These are phyloP conservation scores for Pachliopta kotzebuea DNA, from an alignment of 2,888 invertebrate genomes.

Conservation along the genomic window DNA sequence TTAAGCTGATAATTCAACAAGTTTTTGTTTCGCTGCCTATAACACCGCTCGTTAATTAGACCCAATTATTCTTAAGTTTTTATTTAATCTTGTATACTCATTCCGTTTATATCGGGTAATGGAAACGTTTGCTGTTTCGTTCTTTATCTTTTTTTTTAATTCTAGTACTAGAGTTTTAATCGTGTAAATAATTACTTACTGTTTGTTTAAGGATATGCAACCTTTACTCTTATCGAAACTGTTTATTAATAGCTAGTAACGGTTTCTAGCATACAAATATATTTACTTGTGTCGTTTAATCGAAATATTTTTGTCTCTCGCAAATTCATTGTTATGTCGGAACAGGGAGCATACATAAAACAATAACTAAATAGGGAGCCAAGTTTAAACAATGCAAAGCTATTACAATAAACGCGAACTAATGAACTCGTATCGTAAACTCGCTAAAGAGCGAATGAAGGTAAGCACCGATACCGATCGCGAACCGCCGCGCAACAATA, in stretches of 20 bases:
- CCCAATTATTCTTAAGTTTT: constrained; percentile 5
- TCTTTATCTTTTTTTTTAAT: background rate
- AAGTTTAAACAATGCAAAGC: constrained; percentile 31
- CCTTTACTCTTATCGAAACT: background rate
- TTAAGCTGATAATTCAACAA: constrained; percentile 45
- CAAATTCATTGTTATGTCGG: constrained; percentile 17
- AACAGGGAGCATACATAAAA: constrained; percentile 26
- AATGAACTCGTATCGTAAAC: constrained; percentile 63
- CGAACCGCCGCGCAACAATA: constrained; percentile 69
- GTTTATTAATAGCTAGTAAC: background rate
- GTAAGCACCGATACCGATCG: constrained; percentile 74
- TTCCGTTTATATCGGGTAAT: background rate
- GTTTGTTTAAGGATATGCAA: background rate
- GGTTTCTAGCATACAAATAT: background rate
- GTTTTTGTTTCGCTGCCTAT: constrained; percentile 29
- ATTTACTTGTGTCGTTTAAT: background rate
- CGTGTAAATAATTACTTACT: constrained; percentile 1
- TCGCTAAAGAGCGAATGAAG: constrained; percentile 64
- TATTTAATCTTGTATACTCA: background rate
- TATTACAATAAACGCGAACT: constrained; percentile 52
- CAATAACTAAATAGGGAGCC: constrained; percentile 27
- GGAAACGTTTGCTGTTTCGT: background rate
- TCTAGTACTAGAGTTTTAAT: background rate
- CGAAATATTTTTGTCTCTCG: background rate
- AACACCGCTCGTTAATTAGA: constrained; percentile 16